These are phyloP conservation scores for Chloropsis hardwickii DNA, from an alignment of 2,113 vertebrate genomes.

Conservation along the genomic window DNA sequence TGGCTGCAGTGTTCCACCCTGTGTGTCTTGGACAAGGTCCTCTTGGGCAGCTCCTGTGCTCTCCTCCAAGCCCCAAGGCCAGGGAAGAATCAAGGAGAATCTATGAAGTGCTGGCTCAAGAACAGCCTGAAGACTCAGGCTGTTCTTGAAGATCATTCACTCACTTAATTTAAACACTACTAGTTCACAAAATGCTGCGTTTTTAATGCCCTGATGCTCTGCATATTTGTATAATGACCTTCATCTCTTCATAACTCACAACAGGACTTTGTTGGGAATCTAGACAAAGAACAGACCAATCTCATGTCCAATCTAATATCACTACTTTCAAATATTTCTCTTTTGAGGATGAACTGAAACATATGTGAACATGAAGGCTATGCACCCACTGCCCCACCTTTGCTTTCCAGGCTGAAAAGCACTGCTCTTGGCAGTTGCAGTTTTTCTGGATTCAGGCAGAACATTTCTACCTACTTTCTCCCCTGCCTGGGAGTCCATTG, in stretches of 20 bases:
- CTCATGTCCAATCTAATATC: neutral
- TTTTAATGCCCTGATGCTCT: neutral
- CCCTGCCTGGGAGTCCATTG: neutral
- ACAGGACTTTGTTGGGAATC: neutral
- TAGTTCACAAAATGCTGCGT: neutral
- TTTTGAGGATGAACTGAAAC: neutral
- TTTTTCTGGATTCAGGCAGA: neutral
- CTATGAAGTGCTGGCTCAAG: neutral
- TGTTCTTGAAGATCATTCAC: neutral
- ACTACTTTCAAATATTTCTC: neutral
- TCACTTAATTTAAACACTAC: neutral
- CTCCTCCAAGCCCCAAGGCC: neutral
- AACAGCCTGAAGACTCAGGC: neutral
- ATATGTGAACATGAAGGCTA: neutral
- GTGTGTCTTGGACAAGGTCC: neutral
- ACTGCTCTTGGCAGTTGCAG: neutral
- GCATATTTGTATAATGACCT: neutral
- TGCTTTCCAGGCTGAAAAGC: neutral
- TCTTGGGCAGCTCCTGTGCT: rapidly evolving
- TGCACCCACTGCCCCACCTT: rapidly evolving
- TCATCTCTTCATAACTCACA: neutral
- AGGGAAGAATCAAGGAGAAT: neutral
- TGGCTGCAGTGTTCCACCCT: neutral
- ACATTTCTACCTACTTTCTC: neutral
- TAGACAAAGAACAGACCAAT: neutral